These are phyloP conservation scores for Tetragnatha montana DNA, from an alignment of 2,888 invertebrate genomes.

Conservation along the genomic window DNA sequence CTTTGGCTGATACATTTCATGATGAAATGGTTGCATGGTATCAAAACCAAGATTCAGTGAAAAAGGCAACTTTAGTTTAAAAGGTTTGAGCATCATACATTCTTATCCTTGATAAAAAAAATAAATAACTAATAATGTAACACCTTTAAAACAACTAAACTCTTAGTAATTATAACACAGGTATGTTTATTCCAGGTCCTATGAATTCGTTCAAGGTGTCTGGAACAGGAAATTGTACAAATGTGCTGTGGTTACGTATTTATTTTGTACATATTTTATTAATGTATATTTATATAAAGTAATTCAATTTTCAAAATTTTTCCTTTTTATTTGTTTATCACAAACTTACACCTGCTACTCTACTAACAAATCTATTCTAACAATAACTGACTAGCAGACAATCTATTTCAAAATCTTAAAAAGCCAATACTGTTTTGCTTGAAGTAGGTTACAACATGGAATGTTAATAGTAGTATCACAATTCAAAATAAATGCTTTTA, in stretches of 20 bases:
- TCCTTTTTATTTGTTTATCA: slow-evolving; percentile 33
- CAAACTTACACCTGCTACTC: slow-evolving; percentile 17
- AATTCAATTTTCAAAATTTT: background rate
- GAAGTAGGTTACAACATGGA: background rate
- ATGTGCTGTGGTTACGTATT: slow-evolving; percentile 27
- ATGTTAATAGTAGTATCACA: slow-evolving; percentile 26
- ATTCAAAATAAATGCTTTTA: background rate
- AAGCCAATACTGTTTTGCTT: slow-evolving; percentile 8
- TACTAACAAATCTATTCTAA: slow-evolving; percentile 15
- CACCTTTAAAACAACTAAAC: no score
- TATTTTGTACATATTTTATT: slow-evolving; percentile 38
- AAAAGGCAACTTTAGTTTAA: slow-evolving; percentile 71
- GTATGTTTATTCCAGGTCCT: background rate
- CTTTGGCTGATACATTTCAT: slow-evolving; percentile 70
- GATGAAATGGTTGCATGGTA: slow-evolving; percentile 72
- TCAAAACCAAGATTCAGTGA: slow-evolving; percentile 68
- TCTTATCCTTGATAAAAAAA: no score
- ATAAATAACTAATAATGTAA: no score
- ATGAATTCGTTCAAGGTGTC: slow-evolving; percentile 1
- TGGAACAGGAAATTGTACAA: slow-evolving; percentile 23
- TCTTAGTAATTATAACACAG: background rate
- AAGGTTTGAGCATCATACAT: background rate
- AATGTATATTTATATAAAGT: slow-evolving; percentile 35
- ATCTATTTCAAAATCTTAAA: slow-evolving; percentile 17
- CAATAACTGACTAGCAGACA: slow-evolving; percentile 6